Base-by-base conservation (phyloP, 2,888 invertebrate genomes). In the Hecatera dysodea region DNA sequence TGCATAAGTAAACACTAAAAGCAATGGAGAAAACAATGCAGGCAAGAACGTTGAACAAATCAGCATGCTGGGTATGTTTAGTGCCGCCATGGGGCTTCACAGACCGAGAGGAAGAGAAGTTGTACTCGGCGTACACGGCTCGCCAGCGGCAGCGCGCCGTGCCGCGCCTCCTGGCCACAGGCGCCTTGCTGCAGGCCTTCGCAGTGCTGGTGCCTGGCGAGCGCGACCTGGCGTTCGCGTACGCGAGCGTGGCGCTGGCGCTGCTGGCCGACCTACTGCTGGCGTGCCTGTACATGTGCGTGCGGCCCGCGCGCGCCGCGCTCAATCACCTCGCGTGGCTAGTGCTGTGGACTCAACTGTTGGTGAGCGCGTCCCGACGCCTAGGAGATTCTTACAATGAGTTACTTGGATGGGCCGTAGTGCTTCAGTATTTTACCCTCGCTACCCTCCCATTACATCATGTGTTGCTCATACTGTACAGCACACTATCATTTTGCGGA, bases 331-430 rank as follows among this genome's bases (percentile, higher is more conserved):
- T 97, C 61, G 96, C 97, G 46, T 98, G 97, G 97, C 94, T 97
- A 73, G 91, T 97, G 39, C 96, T 97, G 46, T 96, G 96, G 95
- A 75, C 79, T 22, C 94, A 95, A 81, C 87, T 95, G 15, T 82
- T 95, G 53, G 78, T 91, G 64, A 91, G 92, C 84, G 91, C 90
- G 11, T 96, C 97, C 29, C 96, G 97, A 57, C 91, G 95, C 7
- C 88, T 91, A 36, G 95, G 94, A 56, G 95, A 95, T 84, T 92
- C 95, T 15, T 95, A 94, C 86, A 95, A 95, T 83, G 97, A 98
- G 90, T 96, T 97, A 75, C 96, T 98, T 6, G 98, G 98, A 61
- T 98, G 98, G 98, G 97, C 97, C 22, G 94, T 98, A 78, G 96
- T 98, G 56, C 92, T 98, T 83, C 97, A 97, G 86, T 98, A 98